phyloP scores from a whole-genome alignment of 1,140 invertebrate genomes.

The Drosophila erecta region DNA sequence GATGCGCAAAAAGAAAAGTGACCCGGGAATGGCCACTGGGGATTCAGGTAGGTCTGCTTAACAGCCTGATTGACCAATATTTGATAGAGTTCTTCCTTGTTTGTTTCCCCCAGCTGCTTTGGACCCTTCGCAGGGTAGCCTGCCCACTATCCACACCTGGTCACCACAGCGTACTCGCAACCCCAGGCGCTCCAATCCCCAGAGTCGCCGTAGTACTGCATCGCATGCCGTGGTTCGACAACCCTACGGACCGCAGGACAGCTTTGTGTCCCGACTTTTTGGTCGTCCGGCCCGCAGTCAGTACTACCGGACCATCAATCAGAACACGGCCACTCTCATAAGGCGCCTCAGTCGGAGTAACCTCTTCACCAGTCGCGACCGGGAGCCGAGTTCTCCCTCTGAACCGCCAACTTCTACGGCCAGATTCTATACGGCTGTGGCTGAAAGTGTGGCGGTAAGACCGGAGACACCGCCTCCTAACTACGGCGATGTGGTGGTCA shows the following conservation, averaged over 20 bases:
- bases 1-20: conserved; percentile 48
- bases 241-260: conserved; percentile 66
- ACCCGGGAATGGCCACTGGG: neutral
- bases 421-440: conserved; percentile 54
- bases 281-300: conserved; percentile 74
- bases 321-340: conserved; percentile 78
- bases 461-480: conserved; percentile 78
- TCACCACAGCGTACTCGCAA: conserved; percentile 43
- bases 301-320: conserved; percentile 79
- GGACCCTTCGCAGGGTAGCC: conserved; percentile 41
- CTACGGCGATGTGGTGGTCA: conserved; percentile 75
- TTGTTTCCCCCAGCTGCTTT: conserved; percentile 30
- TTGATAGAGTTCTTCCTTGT: neutral
- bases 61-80: neutral
- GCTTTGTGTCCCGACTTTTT: conserved; percentile 73
- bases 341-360: conserved; percentile 79
- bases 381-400: conserved; percentile 43
- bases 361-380: conserved; percentile 68
- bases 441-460: conserved; percentile 27
- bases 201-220: conserved; percentile 29
- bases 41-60: conserved; percentile 32
- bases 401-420: conserved; percentile 43
- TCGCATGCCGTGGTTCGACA: conserved; percentile 59
- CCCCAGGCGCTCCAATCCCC: conserved; percentile 61
- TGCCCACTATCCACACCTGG: conserved; percentile 54